These are phyloP conservation scores for Sigmodon hispidus DNA, from an alignment of 2,113 vertebrate genomes.

Conservation along the genomic window DNA sequence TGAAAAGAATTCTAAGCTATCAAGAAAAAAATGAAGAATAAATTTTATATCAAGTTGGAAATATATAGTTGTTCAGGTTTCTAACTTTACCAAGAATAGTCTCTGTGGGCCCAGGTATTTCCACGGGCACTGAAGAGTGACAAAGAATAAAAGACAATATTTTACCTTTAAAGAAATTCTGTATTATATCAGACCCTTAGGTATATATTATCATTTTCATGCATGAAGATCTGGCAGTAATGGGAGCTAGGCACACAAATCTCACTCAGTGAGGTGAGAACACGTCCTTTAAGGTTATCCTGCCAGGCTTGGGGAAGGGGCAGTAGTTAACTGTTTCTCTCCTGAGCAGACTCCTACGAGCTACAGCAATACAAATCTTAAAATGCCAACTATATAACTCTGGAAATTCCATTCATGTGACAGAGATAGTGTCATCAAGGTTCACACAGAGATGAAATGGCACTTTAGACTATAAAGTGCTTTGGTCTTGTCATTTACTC, in stretches of 20 bases:
- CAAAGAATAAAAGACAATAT: conserved; percentile 66
- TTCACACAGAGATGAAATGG: neutral
- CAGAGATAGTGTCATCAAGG: neutral
- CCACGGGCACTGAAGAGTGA: conserved; percentile 51
- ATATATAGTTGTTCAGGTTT: neutral
- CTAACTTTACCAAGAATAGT: neutral
- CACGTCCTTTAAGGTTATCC: neutral
- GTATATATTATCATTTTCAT: conserved; percentile 51
- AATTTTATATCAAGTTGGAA: neutral
- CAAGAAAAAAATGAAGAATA: conserved; percentile 19
- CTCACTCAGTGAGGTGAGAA: neutral
- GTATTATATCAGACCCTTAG: conserved; percentile 53
- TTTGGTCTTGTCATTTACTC: neutral
- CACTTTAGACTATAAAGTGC: neutral
- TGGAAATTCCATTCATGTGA: neutral
- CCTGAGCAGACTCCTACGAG: neutral
- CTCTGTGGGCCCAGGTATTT: neutral
- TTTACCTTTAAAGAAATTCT: conserved; percentile 57
- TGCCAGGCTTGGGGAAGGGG: neutral
- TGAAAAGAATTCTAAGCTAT: conserved; percentile 14
- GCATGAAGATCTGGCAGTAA: conserved; percentile 40
- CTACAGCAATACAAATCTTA: rapidly evolving
- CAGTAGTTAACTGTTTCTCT: neutral
- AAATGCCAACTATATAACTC: neutral
- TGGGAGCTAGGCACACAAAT: neutral